A percentile compares a stretch with the other conserved stretches of the same genome.
Evolutionary conservation across 2,113 vertebrate genomes (phyloP).

Genomic region (Podocnemis expansa): DNA sequence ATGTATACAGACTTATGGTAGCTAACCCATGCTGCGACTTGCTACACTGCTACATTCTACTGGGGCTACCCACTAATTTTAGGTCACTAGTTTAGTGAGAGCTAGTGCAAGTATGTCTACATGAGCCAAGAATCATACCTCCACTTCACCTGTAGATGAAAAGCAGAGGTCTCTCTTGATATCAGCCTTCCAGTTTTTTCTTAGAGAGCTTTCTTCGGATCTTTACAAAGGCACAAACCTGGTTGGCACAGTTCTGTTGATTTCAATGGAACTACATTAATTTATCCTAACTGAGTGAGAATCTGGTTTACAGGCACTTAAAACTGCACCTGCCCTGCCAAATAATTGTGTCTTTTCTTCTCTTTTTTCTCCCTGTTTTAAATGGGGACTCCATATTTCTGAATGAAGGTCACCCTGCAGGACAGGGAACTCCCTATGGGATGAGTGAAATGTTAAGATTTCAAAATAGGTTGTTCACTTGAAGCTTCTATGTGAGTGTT

Average conservation of each 20-base stretch:
- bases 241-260: not conserved
- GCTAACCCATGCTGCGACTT: not conserved
- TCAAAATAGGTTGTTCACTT: not conserved
- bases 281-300: not conserved
- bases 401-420: not conserved
- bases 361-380: not conserved
- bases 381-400: not conserved
- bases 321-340: not conserved
- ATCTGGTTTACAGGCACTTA: not conserved
- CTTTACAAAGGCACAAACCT: not conserved
- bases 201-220: not conserved
- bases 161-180: too few relatives aligned
- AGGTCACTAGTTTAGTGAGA: not conserved
- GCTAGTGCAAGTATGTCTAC: not conserved
- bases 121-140: not conserved
- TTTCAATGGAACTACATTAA: not conserved
- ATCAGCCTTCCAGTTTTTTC: not conserved
- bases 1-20: not conserved
- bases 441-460: not conserved
- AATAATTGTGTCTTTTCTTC: not conserved
- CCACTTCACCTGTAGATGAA: not conserved
- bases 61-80: not conserved
- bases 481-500: not conserved
- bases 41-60: not conserved
- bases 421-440: not conserved